phyloP scores from a whole-genome alignment of 2,113 vertebrate genomes.

The Mystacornis crossleyi region DNA sequence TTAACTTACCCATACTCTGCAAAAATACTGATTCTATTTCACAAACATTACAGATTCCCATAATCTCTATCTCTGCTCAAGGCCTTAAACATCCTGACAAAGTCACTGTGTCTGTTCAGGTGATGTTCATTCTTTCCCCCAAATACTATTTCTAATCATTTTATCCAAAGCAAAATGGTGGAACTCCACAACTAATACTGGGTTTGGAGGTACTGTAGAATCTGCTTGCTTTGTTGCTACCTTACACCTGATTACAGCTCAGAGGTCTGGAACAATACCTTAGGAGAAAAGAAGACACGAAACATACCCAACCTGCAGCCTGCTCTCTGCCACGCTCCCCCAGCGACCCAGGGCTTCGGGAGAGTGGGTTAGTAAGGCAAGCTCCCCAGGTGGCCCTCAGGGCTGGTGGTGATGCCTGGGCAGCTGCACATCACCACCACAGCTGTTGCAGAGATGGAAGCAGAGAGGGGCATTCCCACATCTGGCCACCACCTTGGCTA shows the following conservation, averaged over 20 bases:
- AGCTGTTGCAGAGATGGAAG: not conserved
- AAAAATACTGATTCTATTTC: not conserved
- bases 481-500: rapidly evolving
- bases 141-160: not conserved
- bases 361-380: not conserved
- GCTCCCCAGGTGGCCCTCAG: not conserved
- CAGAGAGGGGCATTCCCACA: not conserved
- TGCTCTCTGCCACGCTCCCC: not conserved
- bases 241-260: not conserved
- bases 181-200: not conserved
- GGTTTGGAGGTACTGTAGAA: not conserved
- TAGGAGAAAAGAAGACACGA: not conserved
- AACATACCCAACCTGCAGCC: not conserved
- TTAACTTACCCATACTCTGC: not conserved
- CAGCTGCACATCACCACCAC: not conserved
- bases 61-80: not conserved
- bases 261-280: not conserved
- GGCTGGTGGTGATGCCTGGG: rapidly evolving
- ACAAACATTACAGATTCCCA: not conserved
- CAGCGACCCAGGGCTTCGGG: rapidly evolving
- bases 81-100: not conserved
- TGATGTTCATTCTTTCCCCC: not conserved
- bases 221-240: rapidly evolving
- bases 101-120: not conserved
- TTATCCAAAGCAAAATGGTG: not conserved